These are phyloP conservation scores for Thrips palmi DNA, from an alignment of 1,140 invertebrate species.

Conservation along the genomic window DNA sequence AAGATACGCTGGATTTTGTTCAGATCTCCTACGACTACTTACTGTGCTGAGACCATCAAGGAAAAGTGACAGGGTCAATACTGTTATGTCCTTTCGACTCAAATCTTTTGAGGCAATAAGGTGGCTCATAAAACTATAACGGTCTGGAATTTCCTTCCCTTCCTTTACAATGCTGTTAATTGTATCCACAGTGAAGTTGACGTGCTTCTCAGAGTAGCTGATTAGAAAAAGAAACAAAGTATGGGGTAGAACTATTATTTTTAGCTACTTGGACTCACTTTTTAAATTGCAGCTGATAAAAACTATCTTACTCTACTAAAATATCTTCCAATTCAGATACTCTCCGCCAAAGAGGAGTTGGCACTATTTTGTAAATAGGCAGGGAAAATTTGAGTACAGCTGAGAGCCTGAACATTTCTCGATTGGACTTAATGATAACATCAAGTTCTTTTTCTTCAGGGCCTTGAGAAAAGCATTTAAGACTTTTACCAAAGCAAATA, in stretches of 20 bases:
- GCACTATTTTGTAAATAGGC: slow-evolving; percentile 25
- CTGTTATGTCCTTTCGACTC: slow-evolving; percentile 24
- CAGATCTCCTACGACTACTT: slow-evolving; percentile 13
- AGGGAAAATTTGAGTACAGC: slow-evolving; percentile 25
- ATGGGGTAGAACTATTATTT: not conserved
- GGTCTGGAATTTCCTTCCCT: slow-evolving; percentile 19
- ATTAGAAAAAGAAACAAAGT: slow-evolving; percentile 12
- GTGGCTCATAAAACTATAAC: slow-evolving; percentile 28
- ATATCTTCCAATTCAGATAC: slow-evolving; percentile 24
- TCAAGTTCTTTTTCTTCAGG: slow-evolving; percentile 17
- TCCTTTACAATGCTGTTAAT: slow-evolving; percentile 16
- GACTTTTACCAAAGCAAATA: slow-evolving; percentile 28
- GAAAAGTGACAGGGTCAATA: slow-evolving; percentile 30
- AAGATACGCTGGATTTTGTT: not conserved
- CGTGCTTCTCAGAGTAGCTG: slow-evolving; percentile 17
- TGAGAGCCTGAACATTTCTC: slow-evolving; percentile 24
- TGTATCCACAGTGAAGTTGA: slow-evolving; percentile 14
- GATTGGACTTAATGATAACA: slow-evolving; percentile 25
- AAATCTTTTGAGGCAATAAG: slow-evolving; percentile 26
- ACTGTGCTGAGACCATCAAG: slow-evolving; percentile 33
- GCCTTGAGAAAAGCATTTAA: slow-evolving; percentile 23
- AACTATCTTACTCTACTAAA: slow-evolving; percentile 5
- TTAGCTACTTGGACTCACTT: not conserved
- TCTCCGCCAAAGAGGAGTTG: slow-evolving; percentile 22
- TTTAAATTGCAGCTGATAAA: not conserved